Evolutionary conservation across 2,113 vertebrate genomes (phyloP), one percentile per base, ranked within the genome.

Genomic region (Periophthalmus modestus): DNA sequence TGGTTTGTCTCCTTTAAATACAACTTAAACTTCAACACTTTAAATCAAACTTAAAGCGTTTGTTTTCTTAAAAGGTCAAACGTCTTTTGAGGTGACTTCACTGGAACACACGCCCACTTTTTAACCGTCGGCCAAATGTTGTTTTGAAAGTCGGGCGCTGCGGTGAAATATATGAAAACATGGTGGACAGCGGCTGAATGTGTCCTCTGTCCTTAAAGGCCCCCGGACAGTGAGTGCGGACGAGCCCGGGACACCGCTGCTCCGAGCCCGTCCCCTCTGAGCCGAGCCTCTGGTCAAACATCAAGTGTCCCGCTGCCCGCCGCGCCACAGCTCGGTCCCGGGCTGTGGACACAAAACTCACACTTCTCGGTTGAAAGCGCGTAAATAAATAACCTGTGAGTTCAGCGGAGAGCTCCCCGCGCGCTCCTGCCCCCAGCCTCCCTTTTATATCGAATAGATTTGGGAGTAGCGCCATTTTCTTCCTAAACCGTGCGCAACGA

Each of bases 391-490:
- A 62, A 74, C 62, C 73, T 65, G 72, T 78, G 11, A 43, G 13
- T 48, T 68, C 77, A 58, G 39, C 71, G 74, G 65, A 52, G 57
- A 72, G 52, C 52, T 9, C 10, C 52, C 10, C 19, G 19, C 10
- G 2, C 3, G 7, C 48, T 77, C 71, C 58, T 85, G 74, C 72
- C 83, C 76, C 80, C 70, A 74, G 72, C 83, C 82, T 80, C 78
- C 73, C 79, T 89, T 92, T 93, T 86, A 92, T 92, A 92, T 93
- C 68, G 92, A 92, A 94, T 90, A 85, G 87, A 93, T 91, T 93
- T 89, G 91, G 88, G 82, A 91, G 88, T 87, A 93, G 92, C 94
- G 94, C 94, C 94, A 94, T 94, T 94, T 94, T 94, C 92, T 91
- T 90, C 89, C 88, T 88, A 87, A 91, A 89, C 89, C 94, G 90